phyloP scores from a whole-genome alignment of 2,113 vertebrate genomes.

The Hymenochirus boettgeri region DNA sequence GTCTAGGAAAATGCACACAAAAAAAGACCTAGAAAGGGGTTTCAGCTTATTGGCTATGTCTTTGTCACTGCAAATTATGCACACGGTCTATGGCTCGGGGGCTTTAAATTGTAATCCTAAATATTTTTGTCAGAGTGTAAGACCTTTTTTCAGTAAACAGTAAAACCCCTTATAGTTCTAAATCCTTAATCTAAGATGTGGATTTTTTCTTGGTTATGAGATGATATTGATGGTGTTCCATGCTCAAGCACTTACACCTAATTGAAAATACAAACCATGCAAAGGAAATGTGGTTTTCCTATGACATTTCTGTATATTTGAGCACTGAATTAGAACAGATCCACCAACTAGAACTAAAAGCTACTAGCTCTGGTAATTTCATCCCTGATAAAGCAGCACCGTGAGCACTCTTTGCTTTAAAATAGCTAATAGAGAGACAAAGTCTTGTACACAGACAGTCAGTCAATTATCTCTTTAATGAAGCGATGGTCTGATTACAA shows the following conservation, averaged over 20 bases:
- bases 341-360: constrained; percentile 3
- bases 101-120: no score
- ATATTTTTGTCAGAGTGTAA: no score
- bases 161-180: no score
- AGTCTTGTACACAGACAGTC: constrained; percentile 29
- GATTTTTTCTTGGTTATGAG: no score
- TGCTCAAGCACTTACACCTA: neutral
- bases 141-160: no score
- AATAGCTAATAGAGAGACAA: constrained; percentile 26
- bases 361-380: constrained; percentile 12
- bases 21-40: no score
- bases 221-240: neutral
- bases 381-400: constrained; percentile 31
- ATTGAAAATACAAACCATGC: constrained; percentile 1
- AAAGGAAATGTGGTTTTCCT: constrained; percentile 4
- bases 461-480: constrained; percentile 40
- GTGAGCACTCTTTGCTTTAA: constrained; percentile 4
- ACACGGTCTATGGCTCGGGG: no score
- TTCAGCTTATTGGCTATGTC: no score
- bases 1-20: no score
- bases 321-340: constrained; percentile 7
- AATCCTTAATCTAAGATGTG: no score
- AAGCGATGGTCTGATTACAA: constrained; percentile 34
- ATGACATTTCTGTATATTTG: neutral
- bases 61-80: no score